phyloP scores from a whole-genome alignment of 1,140 invertebrate species.

The Temnothorax curvispinosus region DNA sequence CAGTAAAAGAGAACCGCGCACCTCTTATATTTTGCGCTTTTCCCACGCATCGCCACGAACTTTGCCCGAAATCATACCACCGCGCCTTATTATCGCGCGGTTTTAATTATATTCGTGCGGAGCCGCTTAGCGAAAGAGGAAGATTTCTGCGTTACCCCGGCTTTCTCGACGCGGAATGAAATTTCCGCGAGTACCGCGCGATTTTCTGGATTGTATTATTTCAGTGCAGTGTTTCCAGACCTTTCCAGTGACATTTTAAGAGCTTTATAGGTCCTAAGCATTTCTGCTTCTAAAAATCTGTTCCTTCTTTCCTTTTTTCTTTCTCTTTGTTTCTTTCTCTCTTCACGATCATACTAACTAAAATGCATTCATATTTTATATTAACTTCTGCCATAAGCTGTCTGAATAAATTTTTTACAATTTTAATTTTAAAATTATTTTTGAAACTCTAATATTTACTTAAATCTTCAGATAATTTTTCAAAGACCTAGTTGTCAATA shows the following conservation, averaged over 20 bases:
- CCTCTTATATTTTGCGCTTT: background rate
- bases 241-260: slow-evolving; percentile 3
- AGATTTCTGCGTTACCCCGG: slow-evolving; percentile 20
- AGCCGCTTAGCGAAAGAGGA: slow-evolving; percentile 35
- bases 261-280: background rate
- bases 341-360: background rate
- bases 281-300: background rate
- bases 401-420: background rate
- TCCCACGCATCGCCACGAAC: slow-evolving; percentile 7
- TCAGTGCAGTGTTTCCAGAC: background rate
- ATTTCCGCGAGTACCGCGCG: slow-evolving; percentile 26
- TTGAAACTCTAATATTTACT: background rate
- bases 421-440: slow-evolving; percentile 11
- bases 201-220: slow-evolving; percentile 42
- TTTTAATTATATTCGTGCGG: slow-evolving; percentile 54
- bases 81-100: slow-evolving; percentile 42
- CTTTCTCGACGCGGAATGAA: slow-evolving; percentile 21
- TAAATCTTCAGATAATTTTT: background rate
- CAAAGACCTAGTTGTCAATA: background rate
- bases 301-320: background rate
- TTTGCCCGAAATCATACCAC: slow-evolving; percentile 27
- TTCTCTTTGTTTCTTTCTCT: background rate
- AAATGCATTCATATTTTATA: background rate
- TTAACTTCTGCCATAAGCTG: background rate
- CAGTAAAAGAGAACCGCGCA: background rate